These are phyloP conservation scores for Nymphalis io DNA, from an alignment of 1,140 invertebrate genomes.

Conservation along the genomic window DNA sequence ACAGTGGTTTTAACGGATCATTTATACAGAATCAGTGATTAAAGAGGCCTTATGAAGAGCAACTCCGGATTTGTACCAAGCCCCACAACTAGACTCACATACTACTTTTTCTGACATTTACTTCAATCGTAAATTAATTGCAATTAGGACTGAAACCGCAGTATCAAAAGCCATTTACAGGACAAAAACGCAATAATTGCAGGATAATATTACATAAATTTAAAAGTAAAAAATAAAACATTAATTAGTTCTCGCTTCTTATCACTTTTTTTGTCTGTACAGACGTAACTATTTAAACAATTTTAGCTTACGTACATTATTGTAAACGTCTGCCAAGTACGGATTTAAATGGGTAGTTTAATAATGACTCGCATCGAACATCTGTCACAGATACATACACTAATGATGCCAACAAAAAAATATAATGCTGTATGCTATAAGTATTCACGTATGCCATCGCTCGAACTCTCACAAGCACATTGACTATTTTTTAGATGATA, in stretches of 20 bases:
- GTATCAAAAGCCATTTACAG: no score
- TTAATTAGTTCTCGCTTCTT: background rate
- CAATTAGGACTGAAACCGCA: background rate
- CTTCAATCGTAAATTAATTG: background rate
- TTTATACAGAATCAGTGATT: conserved; percentile 60
- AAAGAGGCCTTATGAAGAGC: conserved; percentile 60
- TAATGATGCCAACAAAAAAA: conserved; percentile 26
- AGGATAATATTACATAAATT: no score
- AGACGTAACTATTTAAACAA: conserved; percentile 2
- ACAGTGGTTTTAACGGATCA: conserved; percentile 66
- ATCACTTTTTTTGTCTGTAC: no score
- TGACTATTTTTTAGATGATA: background rate
- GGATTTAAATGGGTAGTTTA: conserved; percentile 41
- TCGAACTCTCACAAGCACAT: background rate
- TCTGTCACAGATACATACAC: conserved; percentile 28
- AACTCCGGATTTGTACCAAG: conserved; percentile 58
- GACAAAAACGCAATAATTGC: no score
- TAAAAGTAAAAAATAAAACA: background rate
- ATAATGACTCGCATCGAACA: conserved; percentile 25
- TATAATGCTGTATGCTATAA: conserved; percentile 18
- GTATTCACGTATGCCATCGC: background rate
- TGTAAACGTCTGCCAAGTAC: conserved; percentile 52
- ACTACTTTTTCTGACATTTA: background rate
- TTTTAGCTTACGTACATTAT: conserved; percentile 1
- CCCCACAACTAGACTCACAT: conserved; percentile 50